A percentile compares a stretch with the other conserved stretches of the same genome.
Evolutionary conservation across 2,888 invertebrate genomes (phyloP).

Genomic region (Xanthia icteritia): DNA sequence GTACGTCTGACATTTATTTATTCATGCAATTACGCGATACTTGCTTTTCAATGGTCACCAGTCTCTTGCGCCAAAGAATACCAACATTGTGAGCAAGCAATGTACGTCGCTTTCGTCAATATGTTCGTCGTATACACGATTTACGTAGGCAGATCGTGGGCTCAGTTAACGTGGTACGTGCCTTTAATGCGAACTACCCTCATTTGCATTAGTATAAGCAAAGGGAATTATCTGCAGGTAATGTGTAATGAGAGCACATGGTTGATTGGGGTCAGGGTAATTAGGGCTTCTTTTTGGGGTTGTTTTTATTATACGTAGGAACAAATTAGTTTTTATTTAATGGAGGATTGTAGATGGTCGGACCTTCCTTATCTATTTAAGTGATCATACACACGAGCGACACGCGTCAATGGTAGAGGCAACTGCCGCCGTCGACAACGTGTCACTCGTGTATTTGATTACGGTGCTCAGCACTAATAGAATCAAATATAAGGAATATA

Average conservation of each 20-base stretch:
- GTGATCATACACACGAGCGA: too few species aligned
- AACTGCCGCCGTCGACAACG: too few species aligned
- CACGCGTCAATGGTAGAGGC: too few species aligned
- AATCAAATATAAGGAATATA: neutral
- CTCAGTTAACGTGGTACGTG: slow-evolving; percentile 79
- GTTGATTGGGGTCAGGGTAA: slow-evolving; percentile 63
- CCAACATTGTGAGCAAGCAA: slow-evolving; percentile 48
- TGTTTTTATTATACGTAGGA: slow-evolving; percentile 18
- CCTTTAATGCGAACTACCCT: slow-evolving; percentile 71
- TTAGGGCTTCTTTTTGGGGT: slow-evolving; percentile 47
- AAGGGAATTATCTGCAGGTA: slow-evolving; percentile 73
- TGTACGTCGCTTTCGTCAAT: slow-evolving; percentile 62
- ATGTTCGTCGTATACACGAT: slow-evolving; percentile 55
- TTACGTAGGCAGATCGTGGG: slow-evolving; percentile 61
- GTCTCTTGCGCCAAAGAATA: slow-evolving; percentile 11
- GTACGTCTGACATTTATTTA: slow-evolving; percentile 19
- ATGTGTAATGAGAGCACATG: slow-evolving; percentile 68
- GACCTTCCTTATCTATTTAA: neutral
- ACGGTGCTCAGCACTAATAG: neutral
- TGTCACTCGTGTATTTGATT: too few species aligned
- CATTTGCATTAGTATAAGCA: slow-evolving; percentile 74
- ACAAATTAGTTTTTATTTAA: slow-evolving; percentile 40
- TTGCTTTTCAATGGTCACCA: slow-evolving; percentile 21
- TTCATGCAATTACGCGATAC: slow-evolving; percentile 7
- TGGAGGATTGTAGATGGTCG: neutral